Base-by-base conservation (phyloP, 2,797 vertebrate genomes). In the Megaceryle alcyon region DNA sequence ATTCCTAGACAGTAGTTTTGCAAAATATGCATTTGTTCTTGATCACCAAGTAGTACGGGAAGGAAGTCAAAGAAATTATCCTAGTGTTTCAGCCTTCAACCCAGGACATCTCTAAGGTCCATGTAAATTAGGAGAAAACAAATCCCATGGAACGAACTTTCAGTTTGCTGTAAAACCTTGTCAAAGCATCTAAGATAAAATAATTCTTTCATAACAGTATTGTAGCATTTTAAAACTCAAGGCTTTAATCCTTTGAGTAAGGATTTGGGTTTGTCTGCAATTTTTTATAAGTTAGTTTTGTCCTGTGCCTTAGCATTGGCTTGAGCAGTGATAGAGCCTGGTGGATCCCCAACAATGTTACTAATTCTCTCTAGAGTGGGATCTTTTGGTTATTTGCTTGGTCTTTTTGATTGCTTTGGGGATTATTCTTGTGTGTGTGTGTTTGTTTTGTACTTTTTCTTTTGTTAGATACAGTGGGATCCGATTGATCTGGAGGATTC, bases 321-420 rank as follows among this genome's bases (percentile, higher is more conserved):
- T 44, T 29, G 26, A 28, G 25, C 33, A n/a, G 21, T 6, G 44
- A 3, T 23, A 60, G 49, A 71, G 15, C 44, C 37, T 54, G 35
- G n/a, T 3, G 33, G 19, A 6, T 21, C 20, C 46, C 33, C 41
- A 31, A 8, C 4, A 19, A 3, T 4, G 19, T 49, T 19, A 4
- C n/a, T 31, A 31, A 1, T 17, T 8, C 31, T 70, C 8, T 43
- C 23, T n/a, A 26, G 8, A 6, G 19, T n/a, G 57, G 20, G 4
- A 0, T 11, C 17, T 16, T 19, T 18, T 56, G 18, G 10, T 43
- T 21, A 5, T 1, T 14, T 49, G 14, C 1, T 29, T 63, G 3
- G 3, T 14, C 43, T 26, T 10, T 68, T 65, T 23, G 23, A 29
- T 68, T 39, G n/a, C 16, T 63, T 35, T 26, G 4, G 25, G 16